Base-by-base conservation (phyloP, 2,888 invertebrate species). In the Operophtera brumata region DNA sequence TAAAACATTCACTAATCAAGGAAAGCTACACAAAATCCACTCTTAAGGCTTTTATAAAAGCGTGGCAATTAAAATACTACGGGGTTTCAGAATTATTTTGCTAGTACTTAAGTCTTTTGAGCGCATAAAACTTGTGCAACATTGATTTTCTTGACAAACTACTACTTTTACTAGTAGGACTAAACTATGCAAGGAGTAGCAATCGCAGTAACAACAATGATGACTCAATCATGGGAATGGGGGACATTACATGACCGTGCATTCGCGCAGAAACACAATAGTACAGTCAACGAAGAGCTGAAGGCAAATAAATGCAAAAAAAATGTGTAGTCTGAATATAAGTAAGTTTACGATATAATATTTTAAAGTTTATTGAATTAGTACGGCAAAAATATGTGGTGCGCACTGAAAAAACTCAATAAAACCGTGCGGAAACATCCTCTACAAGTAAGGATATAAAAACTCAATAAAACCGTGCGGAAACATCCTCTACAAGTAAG, bases 1-100 rank as follows among this genome's bases (percentile, higher is more conserved):
- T 73, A 77, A 73, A 68, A 70, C 66, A 75, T 72, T 61, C n/a
- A 61, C 35, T 52, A 66, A 69, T 67, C 64, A 59, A 61, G 53
- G 48, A 62, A 67, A 60, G 59, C 62, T 68, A 65, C 61, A 65
- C 62, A 37, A 65, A 66, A 65, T 57, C 51, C 41, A 49, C 45
- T 45, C 35, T 44, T 11, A 35, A 46, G 44, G 47, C 44, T 45
- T 49, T 45, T 30, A 7, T 25, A 25, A 44, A 39, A 39, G 10
- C 30, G 20, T 12, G 28, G 20, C 25, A 41, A 51, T 34, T 39
- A 4, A 45, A 40, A 43, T 52, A 36, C 40, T 46, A 48, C 32
- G 9, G 10, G 0, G 9, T 9, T 10, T 8, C 30, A 30, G 30
- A 30, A 30, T n/a, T 20, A 37, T 11, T 43, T 34, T 34, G 28